A percentile compares a stretch with the other conserved stretches of the same genome.
Evolutionary conservation across 2,113 vertebrate species (phyloP).

Genomic region (Apus apus): DNA sequence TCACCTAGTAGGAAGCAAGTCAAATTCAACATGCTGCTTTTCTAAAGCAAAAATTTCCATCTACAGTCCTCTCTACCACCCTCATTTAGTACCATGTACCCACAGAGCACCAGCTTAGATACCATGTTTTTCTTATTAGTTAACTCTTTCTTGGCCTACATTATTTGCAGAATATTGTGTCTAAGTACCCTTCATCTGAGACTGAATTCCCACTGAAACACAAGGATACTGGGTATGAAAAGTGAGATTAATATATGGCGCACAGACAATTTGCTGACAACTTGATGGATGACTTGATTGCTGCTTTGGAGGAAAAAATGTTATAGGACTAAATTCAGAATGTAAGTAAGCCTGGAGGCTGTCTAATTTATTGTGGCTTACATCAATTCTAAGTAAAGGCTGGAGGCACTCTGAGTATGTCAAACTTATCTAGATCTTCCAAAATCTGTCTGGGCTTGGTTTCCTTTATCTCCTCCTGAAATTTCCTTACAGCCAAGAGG

Average conservation of each 20-base stretch:
- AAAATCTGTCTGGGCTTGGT: not conserved
- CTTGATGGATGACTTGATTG: slow-evolving; percentile 29
- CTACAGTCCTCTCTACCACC: not conserved
- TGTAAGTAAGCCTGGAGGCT: not conserved
- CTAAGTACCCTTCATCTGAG: not conserved
- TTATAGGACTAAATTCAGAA: slow-evolving; percentile 12
- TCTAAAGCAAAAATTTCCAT: not conserved
- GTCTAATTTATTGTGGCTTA: not conserved
- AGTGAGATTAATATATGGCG: slow-evolving; percentile 26
- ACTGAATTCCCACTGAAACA: not conserved
- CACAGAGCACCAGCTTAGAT: not conserved
- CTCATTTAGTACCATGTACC: not conserved
- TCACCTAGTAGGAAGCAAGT: not conserved
- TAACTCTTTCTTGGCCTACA: not conserved
- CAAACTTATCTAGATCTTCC: not conserved
- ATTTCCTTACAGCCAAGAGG: not conserved
- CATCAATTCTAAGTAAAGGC: slow-evolving; percentile 22
- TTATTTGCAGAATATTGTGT: not conserved
- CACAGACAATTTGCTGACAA: slow-evolving; percentile 24
- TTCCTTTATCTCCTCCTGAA: not conserved
- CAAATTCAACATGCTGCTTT: not conserved
- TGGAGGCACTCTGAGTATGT: not conserved
- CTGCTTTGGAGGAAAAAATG: not conserved
- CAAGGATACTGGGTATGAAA: not conserved
- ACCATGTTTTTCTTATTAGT: not conserved